phyloP scores from a whole-genome alignment of 2,797 vertebrate genomes.

The Rachycentron canadum region DNA sequence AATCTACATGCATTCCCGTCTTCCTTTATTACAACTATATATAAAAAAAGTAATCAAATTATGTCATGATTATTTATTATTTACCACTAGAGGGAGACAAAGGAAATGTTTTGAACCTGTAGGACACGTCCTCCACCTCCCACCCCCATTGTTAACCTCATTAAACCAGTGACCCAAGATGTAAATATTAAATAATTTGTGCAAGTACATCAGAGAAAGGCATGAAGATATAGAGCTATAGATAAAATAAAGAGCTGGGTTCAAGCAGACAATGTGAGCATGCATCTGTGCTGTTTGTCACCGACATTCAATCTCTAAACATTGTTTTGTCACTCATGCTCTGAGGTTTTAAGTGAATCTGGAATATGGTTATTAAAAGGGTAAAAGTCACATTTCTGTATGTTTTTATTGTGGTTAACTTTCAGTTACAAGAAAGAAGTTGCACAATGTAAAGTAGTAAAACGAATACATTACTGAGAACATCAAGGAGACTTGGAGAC shows the following conservation, averaged over 20 bases:
- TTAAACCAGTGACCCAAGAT: constrained; percentile 3
- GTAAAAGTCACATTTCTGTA: constrained; percentile 13
- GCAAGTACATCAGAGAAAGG: not conserved
- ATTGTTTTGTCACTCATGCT: constrained; percentile 4
- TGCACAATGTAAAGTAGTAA: constrained; percentile 62
- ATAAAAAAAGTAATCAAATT: not conserved
- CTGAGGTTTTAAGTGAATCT: constrained; percentile 5
- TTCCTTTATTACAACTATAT: constrained; percentile 13
- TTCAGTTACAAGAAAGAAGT: constrained; percentile 61
- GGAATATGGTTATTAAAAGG: constrained; percentile 39
- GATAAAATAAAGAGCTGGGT: not conserved
- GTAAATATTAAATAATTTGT: constrained; percentile 18
- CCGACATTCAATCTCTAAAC: not conserved
- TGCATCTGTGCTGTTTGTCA: not conserved
- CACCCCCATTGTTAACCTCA: not conserved
- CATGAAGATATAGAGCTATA: not conserved
- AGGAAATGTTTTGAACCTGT: constrained; percentile 24
- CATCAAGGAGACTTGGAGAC: constrained; percentile 35
- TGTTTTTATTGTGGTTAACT: constrained; percentile 66
- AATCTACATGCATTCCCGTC: not conserved
- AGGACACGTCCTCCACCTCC: not conserved
- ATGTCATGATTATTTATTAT: constrained; percentile 5
- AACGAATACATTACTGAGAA: constrained; percentile 39
- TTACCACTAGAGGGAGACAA: constrained; percentile 68
- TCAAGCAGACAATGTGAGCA: not conserved